Percentiles rank a stretch among this genome's conserved stretches.
Conservation (phyloP, 2,113 vertebrate species). For the Cyrtonyx montezumae region DNA sequence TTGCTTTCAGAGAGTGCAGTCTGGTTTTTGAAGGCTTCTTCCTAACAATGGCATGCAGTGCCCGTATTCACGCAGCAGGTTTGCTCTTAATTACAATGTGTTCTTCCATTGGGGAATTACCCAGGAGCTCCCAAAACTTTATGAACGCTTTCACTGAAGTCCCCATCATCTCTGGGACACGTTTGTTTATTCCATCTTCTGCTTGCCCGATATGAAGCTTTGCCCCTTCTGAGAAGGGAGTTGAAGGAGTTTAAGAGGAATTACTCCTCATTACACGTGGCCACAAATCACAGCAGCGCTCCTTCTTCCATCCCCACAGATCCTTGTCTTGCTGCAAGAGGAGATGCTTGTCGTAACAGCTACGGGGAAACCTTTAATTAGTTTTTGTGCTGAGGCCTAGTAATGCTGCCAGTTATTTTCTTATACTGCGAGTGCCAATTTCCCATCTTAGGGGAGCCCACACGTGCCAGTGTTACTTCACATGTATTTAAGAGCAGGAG, state of each 20-base stretch:
- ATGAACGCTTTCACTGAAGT: not conserved
- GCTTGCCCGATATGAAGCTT: not conserved
- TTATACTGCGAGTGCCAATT: slow-evolving; percentile 38
- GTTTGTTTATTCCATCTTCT: not conserved
- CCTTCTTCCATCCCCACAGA: not conserved
- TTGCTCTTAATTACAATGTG: not conserved
- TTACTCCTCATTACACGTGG: not conserved
- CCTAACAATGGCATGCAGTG: not conserved
- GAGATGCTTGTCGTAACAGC: slow-evolving; percentile 14
- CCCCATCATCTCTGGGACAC: not conserved
- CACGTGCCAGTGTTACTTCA: slow-evolving; percentile 35
- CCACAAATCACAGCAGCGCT: not conserved
- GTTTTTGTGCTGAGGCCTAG: slow-evolving; percentile 41
- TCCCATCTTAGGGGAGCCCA: slow-evolving; percentile 48
- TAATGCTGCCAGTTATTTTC: slow-evolving; percentile 48
- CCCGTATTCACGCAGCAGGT: not conserved
- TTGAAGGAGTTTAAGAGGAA: not conserved
- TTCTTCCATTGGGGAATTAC: not conserved
- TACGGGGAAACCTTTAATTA: slow-evolving; percentile 50
- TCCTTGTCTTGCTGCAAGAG: not conserved
- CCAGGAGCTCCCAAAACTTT: not conserved
- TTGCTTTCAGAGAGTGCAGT: not conserved
- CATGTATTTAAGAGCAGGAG: not conserved
- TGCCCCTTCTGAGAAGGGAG: not conserved
- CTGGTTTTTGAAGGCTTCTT: not conserved